Evolutionary conservation across 2,888 invertebrate genomes (phyloP).

Genomic region (Drosophila limbata): DNA sequence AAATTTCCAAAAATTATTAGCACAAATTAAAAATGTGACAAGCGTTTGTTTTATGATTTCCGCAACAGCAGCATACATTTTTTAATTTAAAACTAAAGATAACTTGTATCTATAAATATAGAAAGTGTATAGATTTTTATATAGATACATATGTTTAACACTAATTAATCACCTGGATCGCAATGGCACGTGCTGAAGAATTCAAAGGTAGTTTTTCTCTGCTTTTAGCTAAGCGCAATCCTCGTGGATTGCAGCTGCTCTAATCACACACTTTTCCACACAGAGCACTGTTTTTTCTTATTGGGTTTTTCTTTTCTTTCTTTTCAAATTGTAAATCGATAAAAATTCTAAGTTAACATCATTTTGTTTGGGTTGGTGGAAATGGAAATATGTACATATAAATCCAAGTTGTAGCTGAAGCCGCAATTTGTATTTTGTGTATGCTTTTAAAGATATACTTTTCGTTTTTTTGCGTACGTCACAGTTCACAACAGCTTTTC

Average conservation of each 20-base stretch:
- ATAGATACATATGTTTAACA: constrained; percentile 12
- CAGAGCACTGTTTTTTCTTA: constrained; percentile 17
- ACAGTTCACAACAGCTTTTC: constrained; percentile 53
- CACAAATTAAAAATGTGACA: constrained; percentile 44
- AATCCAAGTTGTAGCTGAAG: not conserved
- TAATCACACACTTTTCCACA: constrained; percentile 15
- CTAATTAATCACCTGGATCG: constrained; percentile 82
- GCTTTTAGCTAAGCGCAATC: constrained; percentile 51
- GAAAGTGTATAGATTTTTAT: not conserved
- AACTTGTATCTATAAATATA: not conserved
- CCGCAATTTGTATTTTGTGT: constrained; percentile 28
- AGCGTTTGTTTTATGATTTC: constrained; percentile 43
- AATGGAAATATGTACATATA: not conserved
- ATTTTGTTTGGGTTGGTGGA: constrained; percentile 28
- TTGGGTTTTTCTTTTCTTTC: constrained; percentile 1
- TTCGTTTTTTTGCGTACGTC: constrained; percentile 38
- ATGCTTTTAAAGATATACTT: not conserved
- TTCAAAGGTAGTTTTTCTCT: constrained; percentile 64
- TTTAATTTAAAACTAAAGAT: not conserved
- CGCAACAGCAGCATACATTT: constrained; percentile 13
- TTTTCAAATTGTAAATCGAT: constrained; percentile 58
- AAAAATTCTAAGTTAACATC: constrained; percentile 63
- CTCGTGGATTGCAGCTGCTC: constrained; percentile 40
- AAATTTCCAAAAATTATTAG: constrained; percentile 25
- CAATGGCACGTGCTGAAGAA: constrained; percentile 85